These are phyloP conservation scores for Psettodes erumei DNA, from an alignment of 2,113 vertebrate species.

Conservation along the genomic window DNA sequence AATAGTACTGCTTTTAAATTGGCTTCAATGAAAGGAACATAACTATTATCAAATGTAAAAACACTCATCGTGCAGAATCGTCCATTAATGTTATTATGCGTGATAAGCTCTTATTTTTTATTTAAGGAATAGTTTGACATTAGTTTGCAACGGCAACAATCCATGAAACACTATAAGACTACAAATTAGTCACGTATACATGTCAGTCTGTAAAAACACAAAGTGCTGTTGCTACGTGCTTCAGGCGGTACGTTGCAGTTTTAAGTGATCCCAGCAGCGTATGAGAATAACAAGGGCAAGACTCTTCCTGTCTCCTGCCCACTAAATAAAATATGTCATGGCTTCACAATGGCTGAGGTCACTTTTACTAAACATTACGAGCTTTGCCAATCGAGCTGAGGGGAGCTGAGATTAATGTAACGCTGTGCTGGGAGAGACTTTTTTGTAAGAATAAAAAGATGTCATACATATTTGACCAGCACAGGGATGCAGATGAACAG, in stretches of 20 bases:
- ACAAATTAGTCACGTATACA: background rate
- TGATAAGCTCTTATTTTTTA: background rate
- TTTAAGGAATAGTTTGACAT: background rate
- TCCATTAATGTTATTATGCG: background rate
- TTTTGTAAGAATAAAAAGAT: constrained; percentile 9
- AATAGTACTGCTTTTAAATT: background rate
- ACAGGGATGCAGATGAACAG: background rate
- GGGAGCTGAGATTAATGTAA: constrained; percentile 21
- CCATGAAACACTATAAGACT: background rate
- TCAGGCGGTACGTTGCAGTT: background rate
- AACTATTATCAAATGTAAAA: background rate
- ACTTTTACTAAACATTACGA: constrained; percentile 17
- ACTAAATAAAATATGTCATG: constrained; percentile 54
- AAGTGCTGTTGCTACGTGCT: background rate
- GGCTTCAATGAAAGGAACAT: too few species aligned
- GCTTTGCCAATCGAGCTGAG: constrained; percentile 19
- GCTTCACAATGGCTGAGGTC: constrained; percentile 56
- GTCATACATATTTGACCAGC: background rate
- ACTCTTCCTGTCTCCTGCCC: constrained; percentile 54
- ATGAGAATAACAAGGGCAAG: constrained; percentile 43
- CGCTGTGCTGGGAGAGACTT: background rate
- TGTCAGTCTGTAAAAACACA: constrained; percentile 20
- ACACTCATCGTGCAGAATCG: background rate
- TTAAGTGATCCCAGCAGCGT: constrained; percentile 38
- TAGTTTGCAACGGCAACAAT: too few species aligned